Evolutionary conservation across 2,113 vertebrate genomes (phyloP).

Genomic region (Vulpes vulpes): DNA sequence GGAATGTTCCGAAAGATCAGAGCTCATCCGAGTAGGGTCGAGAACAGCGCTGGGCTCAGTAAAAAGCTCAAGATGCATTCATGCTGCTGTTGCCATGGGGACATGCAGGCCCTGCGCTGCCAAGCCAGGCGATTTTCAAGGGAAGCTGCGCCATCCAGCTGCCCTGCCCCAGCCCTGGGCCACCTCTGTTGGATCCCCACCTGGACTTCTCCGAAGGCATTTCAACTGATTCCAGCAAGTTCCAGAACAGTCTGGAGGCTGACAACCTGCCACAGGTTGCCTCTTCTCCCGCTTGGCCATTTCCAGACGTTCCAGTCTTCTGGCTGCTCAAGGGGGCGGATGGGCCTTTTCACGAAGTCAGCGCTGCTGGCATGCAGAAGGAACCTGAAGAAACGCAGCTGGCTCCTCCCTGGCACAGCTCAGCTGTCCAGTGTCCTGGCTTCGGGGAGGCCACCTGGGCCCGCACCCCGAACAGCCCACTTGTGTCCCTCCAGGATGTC

Average conservation of each 20-base stretch:
- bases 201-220: not conserved
- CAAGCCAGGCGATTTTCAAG: slow-evolving; percentile 24
- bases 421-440: not conserved
- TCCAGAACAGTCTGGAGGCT: not conserved
- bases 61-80: not conserved
- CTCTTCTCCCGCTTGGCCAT: not conserved
- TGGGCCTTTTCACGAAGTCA: not conserved
- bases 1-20: not conserved
- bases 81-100: slow-evolving; percentile 59
- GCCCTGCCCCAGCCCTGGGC: not conserved
- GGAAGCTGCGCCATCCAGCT: not conserved
- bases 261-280: not conserved
- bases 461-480: not conserved
- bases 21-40: not conserved
- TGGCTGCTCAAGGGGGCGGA: fast-evolving
- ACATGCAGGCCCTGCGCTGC: not conserved
- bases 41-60: not conserved
- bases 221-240: not conserved
- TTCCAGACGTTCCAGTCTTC: not conserved
- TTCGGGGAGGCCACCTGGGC: not conserved
- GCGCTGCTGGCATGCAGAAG: not conserved
- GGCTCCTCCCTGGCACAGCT: not conserved
- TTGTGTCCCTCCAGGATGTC: not conserved
- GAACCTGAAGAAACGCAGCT: not conserved
- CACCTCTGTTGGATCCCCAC: not conserved